Conservation (phyloP, 2,888 invertebrate species). For the Aphidius colemani region DNA sequence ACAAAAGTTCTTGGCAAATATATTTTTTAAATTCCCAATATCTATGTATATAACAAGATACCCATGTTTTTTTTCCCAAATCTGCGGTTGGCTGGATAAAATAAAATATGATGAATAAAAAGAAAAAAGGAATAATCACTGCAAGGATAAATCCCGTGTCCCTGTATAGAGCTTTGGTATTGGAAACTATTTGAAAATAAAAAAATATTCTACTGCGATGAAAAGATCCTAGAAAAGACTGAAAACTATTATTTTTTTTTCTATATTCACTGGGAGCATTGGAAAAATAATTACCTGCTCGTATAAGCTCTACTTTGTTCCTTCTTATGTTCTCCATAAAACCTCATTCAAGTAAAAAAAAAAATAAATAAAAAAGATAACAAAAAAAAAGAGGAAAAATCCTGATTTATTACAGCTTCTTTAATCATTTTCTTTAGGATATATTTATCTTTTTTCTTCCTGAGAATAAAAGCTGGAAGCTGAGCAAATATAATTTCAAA, state of each 20-base stretch:
- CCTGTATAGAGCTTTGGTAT: constrained; percentile 21
- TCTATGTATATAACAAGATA: constrained; percentile 3
- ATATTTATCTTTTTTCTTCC: neutral
- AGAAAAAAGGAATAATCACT: constrained; percentile 21
- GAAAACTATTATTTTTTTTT: neutral
- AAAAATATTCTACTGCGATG: constrained; percentile 3
- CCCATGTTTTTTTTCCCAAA: constrained; percentile 8
- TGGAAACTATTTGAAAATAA: constrained; percentile 24
- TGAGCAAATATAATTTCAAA: too few species aligned
- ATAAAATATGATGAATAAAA: neutral
- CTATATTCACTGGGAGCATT: constrained; percentile 7
- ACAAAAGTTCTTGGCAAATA: neutral
- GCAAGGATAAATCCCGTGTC: constrained; percentile 26
- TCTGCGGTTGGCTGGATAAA: constrained; percentile 8
- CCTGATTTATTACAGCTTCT: neutral
- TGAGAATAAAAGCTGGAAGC: too few species aligned
- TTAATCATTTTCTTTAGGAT: neutral
- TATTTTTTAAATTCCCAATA: neutral
- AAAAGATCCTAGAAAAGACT: neutral
- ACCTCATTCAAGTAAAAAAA: too few species aligned
- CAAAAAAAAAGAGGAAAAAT: neutral
- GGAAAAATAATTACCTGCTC: constrained; percentile 19
- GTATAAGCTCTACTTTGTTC: neutral
- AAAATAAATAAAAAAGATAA: constrained; percentile 6
- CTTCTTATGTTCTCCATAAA: neutral